Conservation (phyloP, 2,113 vertebrate species). For the Tetrax tetrax region DNA sequence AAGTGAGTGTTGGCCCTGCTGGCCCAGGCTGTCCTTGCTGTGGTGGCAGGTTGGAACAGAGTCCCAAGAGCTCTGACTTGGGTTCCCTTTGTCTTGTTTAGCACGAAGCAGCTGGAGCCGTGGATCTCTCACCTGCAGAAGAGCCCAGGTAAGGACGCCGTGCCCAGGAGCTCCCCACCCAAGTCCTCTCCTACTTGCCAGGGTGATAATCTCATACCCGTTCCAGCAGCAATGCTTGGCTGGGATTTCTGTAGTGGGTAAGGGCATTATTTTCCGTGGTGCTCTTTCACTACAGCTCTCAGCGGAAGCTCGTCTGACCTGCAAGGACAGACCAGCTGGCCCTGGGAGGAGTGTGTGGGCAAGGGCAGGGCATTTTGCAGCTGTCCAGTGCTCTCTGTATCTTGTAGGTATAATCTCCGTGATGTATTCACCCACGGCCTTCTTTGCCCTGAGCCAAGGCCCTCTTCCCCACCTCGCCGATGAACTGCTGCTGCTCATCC, state of each 20-base stretch:
- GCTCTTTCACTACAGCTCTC: too few species aligned
- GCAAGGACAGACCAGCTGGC: not conserved
- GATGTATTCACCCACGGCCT: conserved; percentile 74
- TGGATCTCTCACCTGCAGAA: conserved; percentile 91
- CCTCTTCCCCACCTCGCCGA: conserved; percentile 64
- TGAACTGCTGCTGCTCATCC: conserved; percentile 78
- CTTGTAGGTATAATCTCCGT: conserved; percentile 64
- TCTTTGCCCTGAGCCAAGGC: conserved; percentile 75
- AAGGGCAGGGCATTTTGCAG: not conserved
- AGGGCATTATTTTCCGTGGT: not conserved
- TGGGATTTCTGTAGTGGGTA: rapidly evolving
- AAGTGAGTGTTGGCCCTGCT: conserved; percentile 82
- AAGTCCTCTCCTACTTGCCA: not conserved
- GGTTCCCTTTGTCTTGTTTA: conserved; percentile 34
- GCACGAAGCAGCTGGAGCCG: conserved; percentile 88
- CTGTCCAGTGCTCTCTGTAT: rapidly evolving
- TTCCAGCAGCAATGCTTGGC: not conserved
- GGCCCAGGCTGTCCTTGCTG: not conserved
- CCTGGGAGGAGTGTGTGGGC: not conserved
- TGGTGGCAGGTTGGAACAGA: rapidly evolving
- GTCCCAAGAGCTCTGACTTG: not conserved
- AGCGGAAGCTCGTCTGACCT: not conserved
- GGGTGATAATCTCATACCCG: not conserved
- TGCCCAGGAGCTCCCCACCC: not conserved
- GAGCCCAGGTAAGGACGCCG: conserved; percentile 79